Percentiles rank a stretch among this genome's conserved stretches.
Evolutionary conservation across 2,113 vertebrate genomes (phyloP).

Genomic region (Saiga tatarica): DNA sequence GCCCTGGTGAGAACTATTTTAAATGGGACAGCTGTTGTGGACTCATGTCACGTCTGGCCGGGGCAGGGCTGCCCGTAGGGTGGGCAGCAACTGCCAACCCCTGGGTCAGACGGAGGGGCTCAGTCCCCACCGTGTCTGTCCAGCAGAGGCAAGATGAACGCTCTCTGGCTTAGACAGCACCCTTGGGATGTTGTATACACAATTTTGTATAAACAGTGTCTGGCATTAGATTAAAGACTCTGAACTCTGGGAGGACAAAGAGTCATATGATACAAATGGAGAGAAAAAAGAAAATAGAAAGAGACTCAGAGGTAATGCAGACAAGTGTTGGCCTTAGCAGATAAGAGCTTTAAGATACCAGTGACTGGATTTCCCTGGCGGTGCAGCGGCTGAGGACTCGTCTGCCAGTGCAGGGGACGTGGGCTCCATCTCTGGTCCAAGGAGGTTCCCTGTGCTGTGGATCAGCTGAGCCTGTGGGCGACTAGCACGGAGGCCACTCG

Average conservation of each 20-base stretch:
- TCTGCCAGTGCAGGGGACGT: rapidly evolving
- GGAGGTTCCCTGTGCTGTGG: not conserved
- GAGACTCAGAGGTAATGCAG: not conserved
- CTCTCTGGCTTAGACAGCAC: rapidly evolving
- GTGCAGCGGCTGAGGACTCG: rapidly evolving
- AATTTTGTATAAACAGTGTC: rapidly evolving
- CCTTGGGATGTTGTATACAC: too few relatives aligned
- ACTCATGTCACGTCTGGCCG: too few relatives aligned
- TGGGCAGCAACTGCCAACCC: not conserved
- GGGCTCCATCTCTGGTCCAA: not conserved
- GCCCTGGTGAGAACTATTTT: not conserved
- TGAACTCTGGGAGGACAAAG: not conserved
- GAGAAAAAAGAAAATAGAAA: not conserved
- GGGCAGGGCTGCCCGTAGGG: not conserved
- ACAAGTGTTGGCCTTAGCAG: not conserved
- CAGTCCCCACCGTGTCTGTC: too few relatives aligned
- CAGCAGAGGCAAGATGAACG: rapidly evolving
- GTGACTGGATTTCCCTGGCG: not conserved
- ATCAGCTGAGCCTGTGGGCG: not conserved
- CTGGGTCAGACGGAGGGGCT: not conserved
- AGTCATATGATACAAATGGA: not conserved
- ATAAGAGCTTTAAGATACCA: not conserved
- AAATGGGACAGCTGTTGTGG: not conserved
- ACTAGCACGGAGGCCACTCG: not conserved
- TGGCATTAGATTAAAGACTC: not conserved